Evolutionary conservation across 1,140 invertebrate genomes (phyloP), one percentile per base, ranked within the genome.

Genomic region (Monochamus saltuarius): DNA sequence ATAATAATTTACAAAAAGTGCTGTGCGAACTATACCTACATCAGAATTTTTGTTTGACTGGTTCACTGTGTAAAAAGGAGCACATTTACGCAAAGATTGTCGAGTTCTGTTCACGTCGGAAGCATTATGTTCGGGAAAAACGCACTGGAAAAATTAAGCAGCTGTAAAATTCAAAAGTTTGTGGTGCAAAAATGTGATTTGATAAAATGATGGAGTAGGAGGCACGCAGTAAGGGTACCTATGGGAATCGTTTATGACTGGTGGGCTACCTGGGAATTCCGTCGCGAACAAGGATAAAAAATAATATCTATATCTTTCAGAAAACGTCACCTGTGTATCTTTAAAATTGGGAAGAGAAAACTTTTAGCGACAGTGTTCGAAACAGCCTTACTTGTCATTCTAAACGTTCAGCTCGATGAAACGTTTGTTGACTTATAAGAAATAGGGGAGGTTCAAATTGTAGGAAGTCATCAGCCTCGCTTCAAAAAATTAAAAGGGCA

Each of bases 91-190:
- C 6, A 29, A 29, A 29, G 22, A 29, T 29, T 29, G 22, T 29
- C 22, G 2, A 3, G 22, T 29, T 29, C 22, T 29, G 22, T 29
- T 62, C 61, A 59, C 61, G 61, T 42, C 55, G 59, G 59, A 29
- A 19, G 19, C 56, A 55, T 59, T 63, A 50, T 49, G 49, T 59
- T 59, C 29, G 51, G 13, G 19, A n/a, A 59, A 52, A 49, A 57
- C 29, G 35, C 37, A n/a, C 39, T 43, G 46, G 47, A 60, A 61
- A 64, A 57, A 64, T 64, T 64, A 60, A 64, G 61, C 38, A 60
- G 62, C 42, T 61, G 58, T 64, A 64, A 64, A 64, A 64, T 64
- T 64, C 57, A 60, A 43, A 56, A 64, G 57, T 64, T 60, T 59
- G 59, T 34, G 51, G 55, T 46, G 63, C 50, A 58, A 61, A 62